Evolutionary conservation across 1,140 invertebrate genomes (phyloP), one percentile per base, ranked within the genome.

Genomic region (Geopemphigus sp.): DNA sequence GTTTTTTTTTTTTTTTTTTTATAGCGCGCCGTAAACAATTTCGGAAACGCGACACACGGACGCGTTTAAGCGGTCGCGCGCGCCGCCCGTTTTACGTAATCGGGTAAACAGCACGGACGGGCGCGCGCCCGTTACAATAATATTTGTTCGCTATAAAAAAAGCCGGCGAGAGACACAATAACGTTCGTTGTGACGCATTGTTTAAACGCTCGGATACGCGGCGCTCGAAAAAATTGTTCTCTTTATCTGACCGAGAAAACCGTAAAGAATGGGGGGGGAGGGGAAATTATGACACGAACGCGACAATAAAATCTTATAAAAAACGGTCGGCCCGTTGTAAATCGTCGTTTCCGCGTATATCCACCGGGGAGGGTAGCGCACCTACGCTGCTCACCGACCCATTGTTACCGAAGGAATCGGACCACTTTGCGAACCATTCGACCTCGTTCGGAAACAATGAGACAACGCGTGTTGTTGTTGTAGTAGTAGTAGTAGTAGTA

Each of bases 391-490:
- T 45, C 59, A 17, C 29, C n/a, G 29, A 6, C 5, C 26, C n/a
- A 39, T 45, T 66, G 19, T 45, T 22, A 39, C 12, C 24, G 63
- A 66, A 22, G 12, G 15, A 68, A 45, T 68, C 22, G 32, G 22
- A 68, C 39, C 39, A 24, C 14, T 68, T 68, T 39, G 63, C 64
- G 22, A 68, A 68, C 64, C 45, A 26, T 68, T 50, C 66, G 66
- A 68, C 66, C 66, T 68, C 39, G 66, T 68, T 14, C 45, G 45
- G 24, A 50, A 68, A 68, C 45, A 68, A 68, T 50, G 26, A 68
- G 45, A 50, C 64, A 0, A 15, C 63, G 39, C 14, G 14, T 61
- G 24, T 26, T 50, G 14, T 50, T 6, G 24, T 19, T 39, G 26
- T 66, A 22, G n/a, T 24, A 47, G 32, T 45, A 12, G 5, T 45